Conservation (phyloP, 2,797 vertebrate species). For the Coccyzus lansbergi region DNA sequence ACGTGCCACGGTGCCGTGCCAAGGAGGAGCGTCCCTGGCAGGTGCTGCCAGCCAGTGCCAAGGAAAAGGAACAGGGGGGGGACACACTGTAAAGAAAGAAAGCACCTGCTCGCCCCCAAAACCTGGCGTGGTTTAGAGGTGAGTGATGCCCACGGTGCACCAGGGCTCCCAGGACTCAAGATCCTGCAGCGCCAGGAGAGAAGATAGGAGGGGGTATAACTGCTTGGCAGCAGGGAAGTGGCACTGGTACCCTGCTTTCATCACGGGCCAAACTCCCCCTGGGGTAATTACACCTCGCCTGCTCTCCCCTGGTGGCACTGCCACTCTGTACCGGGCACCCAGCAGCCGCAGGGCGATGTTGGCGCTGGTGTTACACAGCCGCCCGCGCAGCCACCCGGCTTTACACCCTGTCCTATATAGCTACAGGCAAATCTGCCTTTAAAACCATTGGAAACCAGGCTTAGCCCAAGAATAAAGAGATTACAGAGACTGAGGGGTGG, state of each 20-base stretch:
- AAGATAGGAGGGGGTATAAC: not conserved
- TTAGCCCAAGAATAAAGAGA: conserved; percentile 33
- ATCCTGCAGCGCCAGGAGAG: not conserved
- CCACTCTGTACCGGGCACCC: not conserved
- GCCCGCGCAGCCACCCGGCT: not conserved
- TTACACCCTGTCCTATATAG: not conserved
- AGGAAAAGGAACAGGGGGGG: not conserved
- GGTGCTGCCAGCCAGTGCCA: conserved; percentile 46
- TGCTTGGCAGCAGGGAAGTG: accelerated
- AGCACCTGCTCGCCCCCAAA: conserved; percentile 22
- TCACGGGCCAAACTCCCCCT: accelerated
- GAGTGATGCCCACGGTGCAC: not conserved
- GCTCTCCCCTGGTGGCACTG: not conserved
- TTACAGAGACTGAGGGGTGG: accelerated
- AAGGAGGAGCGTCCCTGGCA: conserved; percentile 43
- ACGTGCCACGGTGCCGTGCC: conserved; percentile 35
- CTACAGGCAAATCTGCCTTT: not conserved
- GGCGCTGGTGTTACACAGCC: not conserved
- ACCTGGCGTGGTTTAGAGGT: not conserved
- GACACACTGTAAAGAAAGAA: not conserved
- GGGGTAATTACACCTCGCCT: not conserved
- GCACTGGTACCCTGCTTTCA: not conserved
- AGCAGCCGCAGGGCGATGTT: not conserved
- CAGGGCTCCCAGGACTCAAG: accelerated
- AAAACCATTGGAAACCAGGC: not conserved